These are phyloP conservation scores for Periophthalmus modestus DNA, from an alignment of 2,113 vertebrate genomes.

Conservation along the genomic window DNA sequence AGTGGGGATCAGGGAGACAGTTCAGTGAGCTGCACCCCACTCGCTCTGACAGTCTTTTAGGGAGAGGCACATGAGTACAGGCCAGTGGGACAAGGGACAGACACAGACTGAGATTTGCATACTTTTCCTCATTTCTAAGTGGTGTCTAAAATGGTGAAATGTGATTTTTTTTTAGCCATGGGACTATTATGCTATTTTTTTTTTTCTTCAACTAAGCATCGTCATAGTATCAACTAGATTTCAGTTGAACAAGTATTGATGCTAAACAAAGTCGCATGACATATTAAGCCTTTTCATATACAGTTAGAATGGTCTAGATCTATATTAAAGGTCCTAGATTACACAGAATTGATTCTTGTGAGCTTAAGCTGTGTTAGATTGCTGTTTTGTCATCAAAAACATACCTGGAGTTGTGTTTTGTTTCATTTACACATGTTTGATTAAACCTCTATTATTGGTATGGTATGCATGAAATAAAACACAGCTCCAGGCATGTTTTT, in stretches of 20 bases:
- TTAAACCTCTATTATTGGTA: too few species aligned
- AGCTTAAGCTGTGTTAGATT: too few species aligned
- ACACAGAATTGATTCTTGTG: too few species aligned
- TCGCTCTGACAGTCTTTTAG: conserved; percentile 48
- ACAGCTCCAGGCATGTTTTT: too few species aligned
- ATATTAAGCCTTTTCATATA: too few species aligned
- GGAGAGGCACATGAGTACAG: conserved; percentile 31
- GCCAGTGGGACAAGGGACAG: conserved; percentile 56
- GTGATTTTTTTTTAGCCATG: conserved; percentile 23
- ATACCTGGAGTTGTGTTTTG: too few species aligned
- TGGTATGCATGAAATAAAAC: too few species aligned
- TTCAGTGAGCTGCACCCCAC: conserved; percentile 65
- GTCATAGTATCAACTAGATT: not conserved
- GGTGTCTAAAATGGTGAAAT: conserved; percentile 18
- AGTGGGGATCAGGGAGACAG: conserved; percentile 63
- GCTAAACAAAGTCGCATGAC: too few species aligned
- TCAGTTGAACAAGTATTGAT: not conserved
- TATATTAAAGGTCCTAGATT: too few species aligned
- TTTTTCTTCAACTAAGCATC: not conserved
- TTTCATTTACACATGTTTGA: too few species aligned
- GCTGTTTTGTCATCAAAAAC: too few species aligned
- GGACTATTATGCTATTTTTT: conserved; percentile 18
- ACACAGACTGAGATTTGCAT: conserved; percentile 61
- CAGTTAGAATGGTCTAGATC: too few species aligned
- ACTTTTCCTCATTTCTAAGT: conserved; percentile 51